Evolutionary conservation across 2,888 invertebrate genomes (phyloP).

Genomic region (Eutolmus rufibarbis): DNA sequence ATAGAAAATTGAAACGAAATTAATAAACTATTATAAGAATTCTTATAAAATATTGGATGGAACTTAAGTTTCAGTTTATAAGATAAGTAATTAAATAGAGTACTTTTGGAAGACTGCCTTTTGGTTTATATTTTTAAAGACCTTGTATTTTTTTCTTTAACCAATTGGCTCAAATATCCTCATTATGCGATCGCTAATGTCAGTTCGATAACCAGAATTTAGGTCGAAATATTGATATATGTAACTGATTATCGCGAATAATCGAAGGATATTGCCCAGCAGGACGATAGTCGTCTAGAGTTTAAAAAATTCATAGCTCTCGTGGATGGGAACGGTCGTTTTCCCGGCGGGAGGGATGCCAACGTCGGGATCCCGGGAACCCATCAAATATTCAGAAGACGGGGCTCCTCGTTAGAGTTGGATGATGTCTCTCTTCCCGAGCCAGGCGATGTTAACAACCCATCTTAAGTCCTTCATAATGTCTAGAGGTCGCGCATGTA

Average conservation of each 20-base stretch:
- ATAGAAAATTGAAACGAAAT: too few species aligned
- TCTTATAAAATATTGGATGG: too few species aligned
- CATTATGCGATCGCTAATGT: neutral
- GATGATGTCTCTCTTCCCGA: neutral
- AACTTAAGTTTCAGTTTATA: too few species aligned
- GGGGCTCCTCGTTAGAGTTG: neutral
- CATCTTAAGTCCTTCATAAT: neutral
- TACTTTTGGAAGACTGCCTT: too few species aligned
- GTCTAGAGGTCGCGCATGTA: constrained; percentile 10
- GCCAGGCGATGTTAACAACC: neutral
- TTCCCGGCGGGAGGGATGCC: neutral
- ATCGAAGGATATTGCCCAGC: neutral
- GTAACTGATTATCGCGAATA: neutral
- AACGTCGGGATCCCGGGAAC: neutral
- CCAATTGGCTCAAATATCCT: neutral
- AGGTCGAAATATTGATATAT: neutral
- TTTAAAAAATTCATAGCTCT: neutral
- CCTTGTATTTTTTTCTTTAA: neutral
- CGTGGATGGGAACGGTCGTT: neutral
- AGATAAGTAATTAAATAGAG: too few species aligned
- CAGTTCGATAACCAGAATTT: neutral
- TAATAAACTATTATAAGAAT: too few species aligned
- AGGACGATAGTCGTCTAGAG: neutral
- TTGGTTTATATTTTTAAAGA: too few species aligned
- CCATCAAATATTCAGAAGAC: neutral